Percentiles rank a stretch among this genome's conserved stretches.
These are phyloP conservation scores for Pangasianodon gigas DNA, from an alignment of 2,113 vertebrate species.

Conservation along the genomic window DNA sequence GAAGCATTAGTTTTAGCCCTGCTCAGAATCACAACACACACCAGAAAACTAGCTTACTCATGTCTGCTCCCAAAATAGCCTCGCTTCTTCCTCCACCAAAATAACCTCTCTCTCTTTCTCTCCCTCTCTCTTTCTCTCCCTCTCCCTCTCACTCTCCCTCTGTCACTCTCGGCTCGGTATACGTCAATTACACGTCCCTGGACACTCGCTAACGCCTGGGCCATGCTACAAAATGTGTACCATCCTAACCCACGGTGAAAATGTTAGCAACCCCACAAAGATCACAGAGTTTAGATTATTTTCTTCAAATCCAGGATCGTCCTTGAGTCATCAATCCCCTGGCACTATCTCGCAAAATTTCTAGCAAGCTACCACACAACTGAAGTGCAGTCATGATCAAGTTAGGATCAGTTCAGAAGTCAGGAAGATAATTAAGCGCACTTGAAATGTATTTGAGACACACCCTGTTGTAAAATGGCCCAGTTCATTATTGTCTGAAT, in stretches of 20 bases:
- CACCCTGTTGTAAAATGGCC: background rate
- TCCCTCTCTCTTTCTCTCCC: too few relatives aligned
- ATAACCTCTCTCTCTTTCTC: background rate
- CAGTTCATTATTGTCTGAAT: background rate
- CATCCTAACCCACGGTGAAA: background rate
- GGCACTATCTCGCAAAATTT: background rate
- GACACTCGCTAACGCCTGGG: background rate
- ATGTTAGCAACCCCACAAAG: background rate
- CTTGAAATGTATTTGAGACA: background rate
- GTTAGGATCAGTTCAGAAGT: background rate
- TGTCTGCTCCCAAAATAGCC: background rate
- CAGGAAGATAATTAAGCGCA: background rate
- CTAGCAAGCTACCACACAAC: background rate
- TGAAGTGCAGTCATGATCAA: too few relatives aligned
- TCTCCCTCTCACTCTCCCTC: background rate
- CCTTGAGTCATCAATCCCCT: background rate
- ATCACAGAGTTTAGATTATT: background rate
- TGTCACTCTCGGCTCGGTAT: background rate
- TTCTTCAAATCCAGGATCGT: background rate
- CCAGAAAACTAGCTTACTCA: background rate
- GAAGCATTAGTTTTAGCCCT: background rate
- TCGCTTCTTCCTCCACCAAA: background rate
- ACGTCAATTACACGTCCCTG: background rate
- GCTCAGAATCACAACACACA: background rate
- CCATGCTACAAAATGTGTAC: background rate